Evolutionary conservation across 64 coral and sea anemone genomes (phyloP), one percentile per base, ranked within the genome.

Genomic region (Astreopora myriophthalma): DNA sequence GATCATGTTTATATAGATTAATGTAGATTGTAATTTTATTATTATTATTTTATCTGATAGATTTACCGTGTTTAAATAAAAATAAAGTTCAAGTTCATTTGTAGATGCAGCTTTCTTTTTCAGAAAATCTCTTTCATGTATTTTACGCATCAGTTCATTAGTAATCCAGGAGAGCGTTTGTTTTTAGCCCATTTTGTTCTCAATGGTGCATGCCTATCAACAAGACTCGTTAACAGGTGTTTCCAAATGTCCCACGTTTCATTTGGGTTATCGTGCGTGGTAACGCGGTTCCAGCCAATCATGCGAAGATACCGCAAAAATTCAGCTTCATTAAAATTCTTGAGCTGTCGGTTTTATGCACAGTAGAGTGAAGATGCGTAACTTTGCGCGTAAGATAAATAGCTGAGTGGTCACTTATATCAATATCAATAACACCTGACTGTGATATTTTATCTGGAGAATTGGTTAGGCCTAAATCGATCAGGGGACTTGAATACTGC

Each of bases 51-150:
- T n/a, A n/a, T n/a, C n/a, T n/a, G n/a, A n/a, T n/a, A n/a, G n/a
- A n/a, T n/a, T n/a, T n/a, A n/a, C n/a, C n/a, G n/a, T n/a, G n/a
- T n/a, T n/a, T n/a, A n/a, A n/a, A n/a, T n/a, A n/a, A n/a, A n/a
- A n/a, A n/a, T n/a, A n/a, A n/a, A n/a, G n/a, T n/a, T n/a, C n/a
- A n/a, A n/a, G n/a, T n/a, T 69, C 58, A 35, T 68, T 63, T 63
- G 80, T 85, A n/a, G 19, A 34, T 85, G 52, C 32, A 61, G 55
- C 80, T 85, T 33, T 85, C 28, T 73, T 27, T 73, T 73, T 14
- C 17, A 73, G 70, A 73, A 73, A 73, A 35, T 73, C 70, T 73
- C 70, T 73, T 0, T 20, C 63, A 30, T 73, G 34, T 17, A 73
- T 34, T 34, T 73, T 30, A 73, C 31, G 17, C 34, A 73, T 14